phyloP scores from a whole-genome alignment of 1,140 invertebrate species.

The Temnothorax curvispinosus region DNA sequence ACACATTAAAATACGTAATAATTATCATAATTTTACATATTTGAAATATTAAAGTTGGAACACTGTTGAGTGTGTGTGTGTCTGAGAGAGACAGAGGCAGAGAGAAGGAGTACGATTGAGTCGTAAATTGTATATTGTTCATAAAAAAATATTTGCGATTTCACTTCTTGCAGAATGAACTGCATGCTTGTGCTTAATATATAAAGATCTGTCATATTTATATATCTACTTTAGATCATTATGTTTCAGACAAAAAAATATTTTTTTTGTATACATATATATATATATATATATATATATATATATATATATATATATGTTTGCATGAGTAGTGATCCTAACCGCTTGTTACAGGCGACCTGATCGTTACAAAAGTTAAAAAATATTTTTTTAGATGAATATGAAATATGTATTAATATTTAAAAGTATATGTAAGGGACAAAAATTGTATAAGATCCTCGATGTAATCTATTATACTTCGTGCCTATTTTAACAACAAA shows the following conservation, averaged over 20 bases:
- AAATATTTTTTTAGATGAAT: conserved; percentile 66
- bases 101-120: background rate
- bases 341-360: conserved; percentile 79
- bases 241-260: background rate
- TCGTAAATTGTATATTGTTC: background rate
- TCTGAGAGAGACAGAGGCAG: background rate
- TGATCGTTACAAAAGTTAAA: conserved; percentile 77
- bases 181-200: conserved; percentile 70
- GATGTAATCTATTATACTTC: conserved; percentile 63
- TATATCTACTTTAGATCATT: background rate
- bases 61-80: background rate
- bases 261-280: conserved; percentile 27
- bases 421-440: conserved; percentile 74
- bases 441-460: conserved; percentile 74
- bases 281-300: conserved; percentile 35
- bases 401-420: conserved; percentile 68
- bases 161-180: conserved; percentile 38
- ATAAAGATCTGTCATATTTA: conserved; percentile 30
- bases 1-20: background rate
- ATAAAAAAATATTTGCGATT: conserved; percentile 4
- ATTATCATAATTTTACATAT: conserved; percentile 17
- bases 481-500: conserved; percentile 62
- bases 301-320: conserved; percentile 39
- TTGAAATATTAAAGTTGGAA: conserved; percentile 14
- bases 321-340: conserved; percentile 82